Evolutionary conservation across 2,888 invertebrate species (phyloP), one percentile per base, ranked within the genome.

Genomic region (Xestia xanthographa): DNA sequence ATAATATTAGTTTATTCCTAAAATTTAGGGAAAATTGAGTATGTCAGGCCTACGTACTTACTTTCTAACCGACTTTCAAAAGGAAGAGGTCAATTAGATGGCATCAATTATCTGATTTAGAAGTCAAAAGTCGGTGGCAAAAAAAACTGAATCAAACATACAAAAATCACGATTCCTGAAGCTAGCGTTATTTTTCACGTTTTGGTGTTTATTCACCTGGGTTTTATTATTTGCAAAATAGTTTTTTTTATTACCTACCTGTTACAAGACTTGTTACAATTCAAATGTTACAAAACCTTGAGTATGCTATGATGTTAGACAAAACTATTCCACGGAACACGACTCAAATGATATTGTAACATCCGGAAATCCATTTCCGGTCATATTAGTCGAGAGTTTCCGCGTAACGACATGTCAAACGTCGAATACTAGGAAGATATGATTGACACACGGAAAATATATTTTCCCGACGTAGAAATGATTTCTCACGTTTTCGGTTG

Each of bases 321-420:
- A 60, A 20, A 50, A n/a, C 22, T 34, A 53, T 70, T 50, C 43
- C 58, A 53, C 11, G 29, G 5, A 58, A 65, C 26, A 66, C 14
- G 9, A 45, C n/a, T 43, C 62, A 73, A 68, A 72, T 43, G 58
- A 77, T 67, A 70, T 63, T 43, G 48, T 69, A 48, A 65, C 29
- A 43, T 34, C 34, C 43, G 8, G 43, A 43, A 66, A 72, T 77
- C 63, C 66, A 81, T 70, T 71, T 56, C n/a, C 50, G 41, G 17
- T 53, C 43, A 22, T 63, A 73, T 45, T 45, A 58, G 22, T 20
- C 48, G 48, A 38, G 66, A 72, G 50, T 45, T 77, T 45, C 62
- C 66, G 26, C 69, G 41, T 78, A 78, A 82, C 62, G 70, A 81
- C 62, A 67, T 66, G 29, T 71, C 70, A 66, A 68, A 48, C 34